phyloP scores from a whole-genome alignment of 2,888 invertebrate species.

The Synergus laeviventris region DNA sequence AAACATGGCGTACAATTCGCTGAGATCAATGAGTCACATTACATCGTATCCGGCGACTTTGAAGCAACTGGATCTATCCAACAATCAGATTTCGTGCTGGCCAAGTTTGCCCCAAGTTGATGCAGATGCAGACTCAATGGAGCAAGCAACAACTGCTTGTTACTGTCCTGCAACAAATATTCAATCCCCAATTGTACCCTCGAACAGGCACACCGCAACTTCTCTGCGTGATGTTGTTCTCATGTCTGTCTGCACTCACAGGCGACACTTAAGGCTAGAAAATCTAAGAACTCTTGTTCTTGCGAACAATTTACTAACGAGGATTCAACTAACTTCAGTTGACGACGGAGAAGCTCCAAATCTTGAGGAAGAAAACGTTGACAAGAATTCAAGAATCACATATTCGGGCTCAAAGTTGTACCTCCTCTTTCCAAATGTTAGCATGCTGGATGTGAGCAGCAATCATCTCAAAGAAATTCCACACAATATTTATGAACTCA shows the following conservation, averaged over 20 bases:
- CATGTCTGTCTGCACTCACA: constrained; percentile 89
- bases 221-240: constrained; percentile 85
- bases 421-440: constrained; percentile 93
- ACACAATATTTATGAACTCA: constrained; percentile 88
- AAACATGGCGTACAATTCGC: constrained; percentile 93
- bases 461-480: constrained; percentile 90
- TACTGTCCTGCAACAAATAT: constrained; percentile 78
- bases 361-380: constrained; percentile 77
- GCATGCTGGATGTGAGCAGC: constrained; percentile 95
- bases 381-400: constrained; percentile 64
- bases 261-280: constrained; percentile 89
- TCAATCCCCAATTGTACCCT: constrained; percentile 68
- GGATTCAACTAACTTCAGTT: constrained; percentile 81
- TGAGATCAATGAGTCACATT: constrained; percentile 79
- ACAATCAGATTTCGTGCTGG: constrained; percentile 94
- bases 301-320: constrained; percentile 89
- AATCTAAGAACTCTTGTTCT: constrained; percentile 89
- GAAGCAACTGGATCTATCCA: constrained; percentile 94
- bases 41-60: constrained; percentile 92
- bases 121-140: constrained; percentile 79
- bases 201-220: constrained; percentile 76
- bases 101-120: constrained; percentile 86
- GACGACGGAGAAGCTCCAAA: constrained; percentile 84
- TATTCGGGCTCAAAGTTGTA: constrained; percentile 66
- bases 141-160: constrained; percentile 84